A percentile compares a stretch with the other conserved stretches of the same genome.
phyloP scores from a whole-genome alignment of 2,113 vertebrate species.

The Procavia capensis region DNA sequence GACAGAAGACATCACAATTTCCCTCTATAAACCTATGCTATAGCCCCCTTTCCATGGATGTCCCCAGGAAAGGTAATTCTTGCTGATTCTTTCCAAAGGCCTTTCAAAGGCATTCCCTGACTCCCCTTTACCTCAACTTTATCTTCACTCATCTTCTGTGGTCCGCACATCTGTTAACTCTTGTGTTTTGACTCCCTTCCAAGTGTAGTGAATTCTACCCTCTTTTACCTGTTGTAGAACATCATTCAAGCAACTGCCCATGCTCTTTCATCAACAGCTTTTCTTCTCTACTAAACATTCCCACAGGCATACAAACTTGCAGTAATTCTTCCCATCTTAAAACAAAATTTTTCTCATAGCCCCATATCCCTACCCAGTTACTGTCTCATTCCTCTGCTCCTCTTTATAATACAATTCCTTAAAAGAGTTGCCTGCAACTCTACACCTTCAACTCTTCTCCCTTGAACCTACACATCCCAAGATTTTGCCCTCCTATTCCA shows the following conservation, averaged over 20 bases:
- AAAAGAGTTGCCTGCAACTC: neutral
- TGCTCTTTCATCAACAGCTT: neutral
- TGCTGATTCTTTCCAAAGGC: neutral
- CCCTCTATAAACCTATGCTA: neutral
- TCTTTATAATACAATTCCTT: neutral
- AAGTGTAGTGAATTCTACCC: no score
- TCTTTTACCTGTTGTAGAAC: neutral
- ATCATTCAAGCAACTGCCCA: neutral
- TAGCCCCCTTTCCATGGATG: neutral
- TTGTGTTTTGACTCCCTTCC: neutral
- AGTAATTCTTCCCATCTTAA: neutral
- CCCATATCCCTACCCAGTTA: neutral
- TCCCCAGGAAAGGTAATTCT: neutral
- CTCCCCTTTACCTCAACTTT: neutral
- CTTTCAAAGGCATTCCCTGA: neutral
- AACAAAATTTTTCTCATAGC: neutral
- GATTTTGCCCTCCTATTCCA: neutral
- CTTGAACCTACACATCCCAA: neutral
- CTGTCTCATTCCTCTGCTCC: neutral
- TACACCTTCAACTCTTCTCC: neutral
- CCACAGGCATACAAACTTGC: neutral
- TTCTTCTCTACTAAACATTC: neutral
- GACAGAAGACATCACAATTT: neutral
- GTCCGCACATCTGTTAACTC: neutral
- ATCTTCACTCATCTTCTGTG: neutral